Percentiles rank a stretch among this genome's conserved stretches.
phyloP scores from a whole-genome alignment of 2,797 vertebrate species.

The Pogonophryne albipinna region DNA sequence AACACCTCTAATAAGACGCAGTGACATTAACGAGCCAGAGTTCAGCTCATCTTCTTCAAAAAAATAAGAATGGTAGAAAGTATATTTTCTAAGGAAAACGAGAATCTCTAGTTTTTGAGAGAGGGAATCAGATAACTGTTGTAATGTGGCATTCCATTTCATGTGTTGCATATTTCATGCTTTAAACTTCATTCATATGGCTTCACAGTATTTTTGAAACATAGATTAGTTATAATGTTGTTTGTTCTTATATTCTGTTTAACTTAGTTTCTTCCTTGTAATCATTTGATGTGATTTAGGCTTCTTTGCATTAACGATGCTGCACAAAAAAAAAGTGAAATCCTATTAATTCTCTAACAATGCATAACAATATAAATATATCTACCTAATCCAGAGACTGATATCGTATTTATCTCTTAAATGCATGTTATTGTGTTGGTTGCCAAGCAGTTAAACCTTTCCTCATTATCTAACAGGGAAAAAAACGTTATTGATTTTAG shows the following conservation, averaged over 20 bases:
- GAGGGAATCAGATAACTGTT: background rate
- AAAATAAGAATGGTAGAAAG: no score
- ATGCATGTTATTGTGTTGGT: background rate
- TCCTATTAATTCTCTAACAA: background rate
- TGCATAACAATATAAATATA: background rate
- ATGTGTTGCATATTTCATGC: background rate
- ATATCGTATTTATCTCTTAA: background rate
- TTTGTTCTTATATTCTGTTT: background rate
- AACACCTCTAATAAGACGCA: background rate
- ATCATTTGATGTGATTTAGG: constrained; percentile 1
- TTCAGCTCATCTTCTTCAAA: background rate
- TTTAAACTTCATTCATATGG: background rate
- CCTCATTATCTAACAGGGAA: background rate
- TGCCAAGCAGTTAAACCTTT: background rate
- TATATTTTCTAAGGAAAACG: no score
- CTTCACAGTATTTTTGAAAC: background rate
- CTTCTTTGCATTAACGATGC: background rate
- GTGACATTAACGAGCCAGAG: background rate
- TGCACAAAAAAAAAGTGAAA: background rate
- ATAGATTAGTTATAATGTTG: no score
- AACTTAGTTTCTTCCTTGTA: background rate
- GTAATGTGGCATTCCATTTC: background rate
- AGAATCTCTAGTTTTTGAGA: background rate
- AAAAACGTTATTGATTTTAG: background rate
- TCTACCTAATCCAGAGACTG: background rate